A percentile compares a stretch with the other conserved stretches of the same genome.
phyloP scores from a whole-genome alignment of 2,888 invertebrate genomes.

The Helleia helle region DNA sequence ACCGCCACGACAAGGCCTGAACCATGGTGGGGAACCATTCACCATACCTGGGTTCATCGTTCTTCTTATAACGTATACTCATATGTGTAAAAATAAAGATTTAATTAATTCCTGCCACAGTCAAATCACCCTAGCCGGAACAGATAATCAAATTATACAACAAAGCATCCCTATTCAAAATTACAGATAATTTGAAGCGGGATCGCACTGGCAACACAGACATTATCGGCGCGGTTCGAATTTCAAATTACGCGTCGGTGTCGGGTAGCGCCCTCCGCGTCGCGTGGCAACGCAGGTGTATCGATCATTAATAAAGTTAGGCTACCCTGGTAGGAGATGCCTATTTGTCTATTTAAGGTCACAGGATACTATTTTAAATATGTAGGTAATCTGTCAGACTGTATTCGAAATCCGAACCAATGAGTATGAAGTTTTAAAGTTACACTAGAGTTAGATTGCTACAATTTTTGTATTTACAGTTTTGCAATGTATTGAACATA shows the following conservation, averaged over 20 bases:
- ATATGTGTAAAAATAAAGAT: neutral
- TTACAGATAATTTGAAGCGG: conserved; percentile 48
- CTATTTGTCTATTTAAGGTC: neutral
- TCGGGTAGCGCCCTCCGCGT: conserved; percentile 66
- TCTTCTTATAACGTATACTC: too few relatives aligned
- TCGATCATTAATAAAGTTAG: conserved; percentile 46
- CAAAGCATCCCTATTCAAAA: conserved; percentile 36
- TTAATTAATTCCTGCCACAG: conserved; percentile 5
- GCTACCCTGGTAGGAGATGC: conserved; percentile 16
- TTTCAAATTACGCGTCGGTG: conserved; percentile 71
- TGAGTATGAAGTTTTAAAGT: too few relatives aligned
- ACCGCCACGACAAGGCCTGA: too few relatives aligned
- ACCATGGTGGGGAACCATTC: too few relatives aligned
- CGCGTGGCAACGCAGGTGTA: conserved; percentile 68
- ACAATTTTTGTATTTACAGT: too few relatives aligned
- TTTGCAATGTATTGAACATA: too few relatives aligned
- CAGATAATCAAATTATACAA: conserved; percentile 15
- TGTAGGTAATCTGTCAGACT: too few relatives aligned
- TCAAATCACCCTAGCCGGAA: conserved; percentile 10
- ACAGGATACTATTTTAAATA: too few relatives aligned
- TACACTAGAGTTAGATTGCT: too few relatives aligned
- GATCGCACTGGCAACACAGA: conserved; percentile 43
- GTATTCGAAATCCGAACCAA: too few relatives aligned
- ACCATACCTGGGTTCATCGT: too few relatives aligned
- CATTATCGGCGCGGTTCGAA: conserved; percentile 67